Evolutionary conservation across 2,797 vertebrate species (phyloP).

Genomic region (Rallus crepitans): DNA sequence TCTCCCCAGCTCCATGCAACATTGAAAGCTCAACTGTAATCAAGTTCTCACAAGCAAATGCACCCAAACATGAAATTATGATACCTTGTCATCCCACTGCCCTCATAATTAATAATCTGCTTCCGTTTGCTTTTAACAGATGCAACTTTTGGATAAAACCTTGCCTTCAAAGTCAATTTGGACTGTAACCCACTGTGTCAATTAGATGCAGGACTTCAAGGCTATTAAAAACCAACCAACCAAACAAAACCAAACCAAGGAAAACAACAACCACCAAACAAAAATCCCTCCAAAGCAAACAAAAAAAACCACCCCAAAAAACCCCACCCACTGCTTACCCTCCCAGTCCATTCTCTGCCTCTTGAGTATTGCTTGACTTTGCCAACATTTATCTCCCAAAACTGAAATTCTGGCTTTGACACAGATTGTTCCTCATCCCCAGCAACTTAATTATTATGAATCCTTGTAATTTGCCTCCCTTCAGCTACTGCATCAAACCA

Average conservation of each 20-base stretch:
- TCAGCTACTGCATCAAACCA: conserved; percentile 36
- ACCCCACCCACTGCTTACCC: accelerated
- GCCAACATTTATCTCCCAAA: conserved; percentile 36
- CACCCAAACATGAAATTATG: not conserved
- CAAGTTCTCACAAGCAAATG: not conserved
- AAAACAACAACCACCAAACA: not conserved
- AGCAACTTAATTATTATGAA: conserved; percentile 47
- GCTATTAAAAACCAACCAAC: not conserved
- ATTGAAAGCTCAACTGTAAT: not conserved
- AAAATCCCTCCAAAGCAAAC: not conserved
- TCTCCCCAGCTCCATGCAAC: not conserved
- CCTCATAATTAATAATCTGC: not conserved
- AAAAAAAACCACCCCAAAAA: not conserved
- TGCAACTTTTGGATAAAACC: conserved; percentile 2
- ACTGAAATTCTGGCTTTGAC: conserved; percentile 43
- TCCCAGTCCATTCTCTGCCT: not conserved
- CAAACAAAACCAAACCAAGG: not conserved
- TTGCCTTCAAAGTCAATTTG: conserved; percentile 12
- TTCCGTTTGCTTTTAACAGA: conserved; percentile 16
- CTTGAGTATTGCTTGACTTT: not conserved
- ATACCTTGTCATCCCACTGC: not conserved
- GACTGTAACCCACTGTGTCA: not conserved
- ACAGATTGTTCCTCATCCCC: conserved; percentile 23
- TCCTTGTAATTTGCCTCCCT: conserved; percentile 34
- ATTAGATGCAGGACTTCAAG: not conserved